Evolutionary conservation across 2,888 invertebrate species (phyloP).

Genomic region (Conomelus anceps): DNA sequence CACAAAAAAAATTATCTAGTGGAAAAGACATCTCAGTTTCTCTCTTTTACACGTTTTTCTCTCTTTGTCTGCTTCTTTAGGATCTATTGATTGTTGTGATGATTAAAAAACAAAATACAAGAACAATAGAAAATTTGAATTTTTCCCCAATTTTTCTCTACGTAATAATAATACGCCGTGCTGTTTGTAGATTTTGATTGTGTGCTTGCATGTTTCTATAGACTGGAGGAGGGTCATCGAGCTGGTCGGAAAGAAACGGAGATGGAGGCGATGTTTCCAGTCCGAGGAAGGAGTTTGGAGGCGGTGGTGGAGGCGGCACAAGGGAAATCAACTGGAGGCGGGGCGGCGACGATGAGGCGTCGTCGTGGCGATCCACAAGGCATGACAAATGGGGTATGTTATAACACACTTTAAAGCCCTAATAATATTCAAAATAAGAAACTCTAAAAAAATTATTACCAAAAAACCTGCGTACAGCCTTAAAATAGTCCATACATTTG

Average conservation of each 20-base stretch:
- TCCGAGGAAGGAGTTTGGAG: conserved; percentile 33
- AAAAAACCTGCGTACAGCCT: neutral
- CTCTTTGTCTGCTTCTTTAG: no score
- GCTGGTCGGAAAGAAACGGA: conserved; percentile 52
- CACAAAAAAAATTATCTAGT: no score
- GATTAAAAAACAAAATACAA: no score
- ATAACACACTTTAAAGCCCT: neutral
- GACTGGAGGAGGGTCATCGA: conserved; percentile 29
- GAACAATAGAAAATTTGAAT: no score
- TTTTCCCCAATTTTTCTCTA: neutral
- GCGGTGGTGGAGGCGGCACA: conserved; percentile 42
- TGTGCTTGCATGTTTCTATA: no score
- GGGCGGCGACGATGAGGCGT: conserved; percentile 47
- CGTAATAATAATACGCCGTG: neutral
- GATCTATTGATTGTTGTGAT: no score
- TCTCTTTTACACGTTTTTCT: no score
- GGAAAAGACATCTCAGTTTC: no score
- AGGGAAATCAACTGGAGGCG: conserved; percentile 48
- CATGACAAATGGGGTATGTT: conserved; percentile 51
- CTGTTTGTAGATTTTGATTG: neutral
- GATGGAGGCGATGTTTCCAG: conserved; percentile 41
- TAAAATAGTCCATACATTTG: no score
- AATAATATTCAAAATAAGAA: neutral
- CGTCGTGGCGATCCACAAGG: conserved; percentile 48
- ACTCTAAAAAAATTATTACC: neutral